Percentiles rank a stretch among this genome's conserved stretches.
These are phyloP conservation scores for Fukomys damarensis DNA, from an alignment of 2,113 vertebrate genomes.

Conservation along the genomic window DNA sequence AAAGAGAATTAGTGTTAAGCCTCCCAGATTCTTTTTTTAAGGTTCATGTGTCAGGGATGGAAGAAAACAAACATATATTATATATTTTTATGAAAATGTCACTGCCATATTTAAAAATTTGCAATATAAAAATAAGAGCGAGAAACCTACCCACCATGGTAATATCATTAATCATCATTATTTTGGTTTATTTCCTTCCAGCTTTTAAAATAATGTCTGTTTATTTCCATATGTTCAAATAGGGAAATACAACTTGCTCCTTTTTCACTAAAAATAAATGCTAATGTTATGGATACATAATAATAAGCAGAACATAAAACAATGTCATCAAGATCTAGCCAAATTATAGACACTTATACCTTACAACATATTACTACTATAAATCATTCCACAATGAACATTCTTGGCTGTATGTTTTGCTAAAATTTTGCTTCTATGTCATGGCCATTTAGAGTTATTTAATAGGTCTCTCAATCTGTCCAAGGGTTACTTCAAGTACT, in stretches of 20 bases:
- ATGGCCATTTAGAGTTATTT: background rate
- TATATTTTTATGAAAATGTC: background rate
- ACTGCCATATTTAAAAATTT: background rate
- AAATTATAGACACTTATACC: background rate
- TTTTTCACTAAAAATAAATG: background rate
- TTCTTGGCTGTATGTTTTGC: background rate
- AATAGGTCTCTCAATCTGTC: background rate
- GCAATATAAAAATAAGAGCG: conserved; percentile 15
- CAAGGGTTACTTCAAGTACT: background rate
- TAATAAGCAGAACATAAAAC: background rate
- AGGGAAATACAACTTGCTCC: background rate
- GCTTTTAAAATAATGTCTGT: background rate
- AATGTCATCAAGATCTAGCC: background rate
- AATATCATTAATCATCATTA: background rate
- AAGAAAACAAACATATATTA: background rate
- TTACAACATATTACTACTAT: background rate
- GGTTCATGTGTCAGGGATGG: background rate
- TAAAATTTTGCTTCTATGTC: background rate
- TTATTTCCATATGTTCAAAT: conserved; percentile 24
- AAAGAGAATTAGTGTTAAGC: background rate
- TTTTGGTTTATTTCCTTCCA: background rate
- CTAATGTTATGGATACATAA: background rate
- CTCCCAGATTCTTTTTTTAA: background rate
- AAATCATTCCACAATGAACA: background rate
- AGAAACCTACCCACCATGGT: background rate